These are phyloP conservation scores for Prosapia bicincta DNA, from an alignment of 2,888 invertebrate genomes.

Conservation along the genomic window DNA sequence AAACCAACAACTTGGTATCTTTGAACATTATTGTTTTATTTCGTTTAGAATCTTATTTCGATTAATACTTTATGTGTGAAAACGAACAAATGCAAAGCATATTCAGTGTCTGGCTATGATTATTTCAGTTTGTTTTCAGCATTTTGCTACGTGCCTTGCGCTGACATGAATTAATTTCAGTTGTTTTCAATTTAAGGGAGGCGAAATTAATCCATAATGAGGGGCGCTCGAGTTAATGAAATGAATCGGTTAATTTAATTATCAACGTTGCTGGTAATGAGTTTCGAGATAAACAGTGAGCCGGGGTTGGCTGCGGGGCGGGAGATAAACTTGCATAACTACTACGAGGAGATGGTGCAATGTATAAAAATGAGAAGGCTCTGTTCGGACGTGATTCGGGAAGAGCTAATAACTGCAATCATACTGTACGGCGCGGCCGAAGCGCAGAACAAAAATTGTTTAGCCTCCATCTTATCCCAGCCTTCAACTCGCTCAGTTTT, in stretches of 20 bases:
- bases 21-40: too few relatives aligned
- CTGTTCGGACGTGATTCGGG: background rate
- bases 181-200: background rate
- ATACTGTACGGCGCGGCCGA: background rate
- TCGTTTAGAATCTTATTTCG: too few relatives aligned
- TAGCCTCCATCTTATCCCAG: background rate
- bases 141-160: too few relatives aligned
- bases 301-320: background rate
- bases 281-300: background rate
- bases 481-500: background rate
- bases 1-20: too few relatives aligned
- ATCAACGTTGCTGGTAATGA: background rate
- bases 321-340: background rate
- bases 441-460: background rate
- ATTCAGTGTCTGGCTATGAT: too few relatives aligned
- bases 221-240: background rate
- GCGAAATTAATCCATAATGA: background rate
- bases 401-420: background rate
- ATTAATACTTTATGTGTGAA: too few relatives aligned
- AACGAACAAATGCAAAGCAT: too few relatives aligned
- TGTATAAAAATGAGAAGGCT: conserved; percentile 2
- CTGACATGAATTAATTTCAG: too few relatives aligned
- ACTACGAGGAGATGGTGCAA: background rate
- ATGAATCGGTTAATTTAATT: background rate
- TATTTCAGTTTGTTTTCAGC: too few relatives aligned